phyloP scores from a whole-genome alignment of 64 coral and sea anemone species.

The Platygyra sinensis region DNA sequence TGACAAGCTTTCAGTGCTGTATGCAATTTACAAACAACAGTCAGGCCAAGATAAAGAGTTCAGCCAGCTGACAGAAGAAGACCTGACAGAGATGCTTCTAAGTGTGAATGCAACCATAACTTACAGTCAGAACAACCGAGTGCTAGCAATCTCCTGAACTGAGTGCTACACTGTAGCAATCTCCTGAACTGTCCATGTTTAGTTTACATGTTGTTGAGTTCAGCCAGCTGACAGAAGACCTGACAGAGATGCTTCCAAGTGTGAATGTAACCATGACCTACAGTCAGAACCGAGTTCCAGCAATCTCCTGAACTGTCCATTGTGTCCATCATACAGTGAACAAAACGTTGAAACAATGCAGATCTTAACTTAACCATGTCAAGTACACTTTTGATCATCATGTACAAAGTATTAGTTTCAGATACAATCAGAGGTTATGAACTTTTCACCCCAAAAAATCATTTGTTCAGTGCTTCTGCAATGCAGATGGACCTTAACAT shows the following conservation, averaged over 20 bases:
- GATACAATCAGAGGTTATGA: constrained; percentile 54
- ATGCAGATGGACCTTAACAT: too few relatives aligned
- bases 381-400: constrained; percentile 44
- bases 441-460: constrained; percentile 60
- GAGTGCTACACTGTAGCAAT: too few relatives aligned
- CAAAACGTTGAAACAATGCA: constrained; percentile 67
- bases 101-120: constrained; percentile 56
- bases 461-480: constrained; percentile 60
- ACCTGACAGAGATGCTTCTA: constrained; percentile 63
- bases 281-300: constrained; percentile 36
- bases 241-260: constrained; percentile 62
- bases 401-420: too few relatives aligned
- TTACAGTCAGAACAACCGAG: constrained; percentile 40
- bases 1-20: constrained; percentile 47
- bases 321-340: constrained; percentile 41
- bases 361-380: constrained; percentile 52
- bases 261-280: constrained; percentile 54
- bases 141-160: constrained; percentile 55
- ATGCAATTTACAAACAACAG: constrained; percentile 72
- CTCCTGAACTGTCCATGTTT: too few relatives aligned
- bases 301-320: constrained; percentile 50
- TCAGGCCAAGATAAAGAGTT: constrained; percentile 48
- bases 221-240: constrained; percentile 61
- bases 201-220: too few relatives aligned
- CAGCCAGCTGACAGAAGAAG: constrained; percentile 62